Base-by-base conservation (phyloP, 2,113 vertebrate genomes). In the Hyla sarda region DNA sequence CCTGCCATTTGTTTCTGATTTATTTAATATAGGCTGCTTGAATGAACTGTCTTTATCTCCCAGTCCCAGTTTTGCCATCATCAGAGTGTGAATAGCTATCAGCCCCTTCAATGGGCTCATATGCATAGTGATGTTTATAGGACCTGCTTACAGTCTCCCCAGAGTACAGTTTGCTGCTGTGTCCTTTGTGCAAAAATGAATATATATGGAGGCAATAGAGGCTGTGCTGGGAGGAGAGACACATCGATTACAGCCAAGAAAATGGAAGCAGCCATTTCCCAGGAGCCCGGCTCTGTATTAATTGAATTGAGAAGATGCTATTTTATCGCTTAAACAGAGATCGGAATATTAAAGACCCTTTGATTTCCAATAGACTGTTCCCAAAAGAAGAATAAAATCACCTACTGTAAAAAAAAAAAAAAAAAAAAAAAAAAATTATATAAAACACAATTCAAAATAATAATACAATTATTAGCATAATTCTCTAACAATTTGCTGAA, bases 121-220 rank as follows among this genome's bases (percentile, higher is more conserved):
- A 79, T 85, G 75, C 75, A 85, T 85, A 79, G 75, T 79, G 73
- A 85, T 78, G 84, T 85, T 85, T 71, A 32, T 79, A 85, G 84
- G 74, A 71, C 50, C 58, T 50, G 83, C 83, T 65, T 85, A 50
- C 73, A 85, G 60, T 67, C 62, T 85, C 84, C 84, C 75, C 47
- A 56, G 84, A 85, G 84, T 28, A 62, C 84, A 54, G 75, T 78
- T 85, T 52, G 60, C 84, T 85, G 25, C 45, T n/a, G 60, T 17
- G 19, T 54, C 62, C 84, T 79, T 85, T 85, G 84, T 85, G 28
- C 41, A 34, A 28, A 47, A 56, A 34, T 52, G 75, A 50, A 62
- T 71, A 85, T 85, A 79, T 79, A 85, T 85, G 84, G 75, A 85
- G 84, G 84, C 84, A 79, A 79, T 85, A 16, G 84, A 79, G 60